These are phyloP conservation scores for Meda fulgida DNA, from an alignment of 2,797 vertebrate species.

Conservation along the genomic window DNA sequence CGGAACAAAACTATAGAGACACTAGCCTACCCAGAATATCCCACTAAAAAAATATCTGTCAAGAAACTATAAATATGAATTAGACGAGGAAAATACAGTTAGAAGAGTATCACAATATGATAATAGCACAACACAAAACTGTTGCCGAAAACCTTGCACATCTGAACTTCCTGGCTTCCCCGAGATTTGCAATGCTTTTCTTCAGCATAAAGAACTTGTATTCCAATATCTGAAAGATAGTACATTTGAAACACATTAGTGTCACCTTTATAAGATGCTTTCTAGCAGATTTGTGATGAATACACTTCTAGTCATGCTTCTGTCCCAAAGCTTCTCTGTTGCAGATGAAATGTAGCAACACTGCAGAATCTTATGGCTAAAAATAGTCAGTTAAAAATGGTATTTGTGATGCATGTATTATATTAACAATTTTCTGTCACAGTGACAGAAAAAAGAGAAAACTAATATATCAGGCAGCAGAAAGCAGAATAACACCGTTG, in stretches of 20 bases:
- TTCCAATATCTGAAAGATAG: neutral
- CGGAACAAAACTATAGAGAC: neutral
- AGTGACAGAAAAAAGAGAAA: conserved; percentile 34
- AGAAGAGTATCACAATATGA: neutral
- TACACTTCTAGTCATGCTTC: conserved; percentile 25
- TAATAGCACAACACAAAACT: neutral
- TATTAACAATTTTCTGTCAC: conserved; percentile 63
- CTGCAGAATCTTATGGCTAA: conserved; percentile 73
- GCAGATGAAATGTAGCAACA: conserved; percentile 64
- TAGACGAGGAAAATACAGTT: neutral
- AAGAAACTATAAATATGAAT: neutral
- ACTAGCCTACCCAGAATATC: neutral
- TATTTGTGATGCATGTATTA: conserved; percentile 63
- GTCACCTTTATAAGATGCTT: neutral
- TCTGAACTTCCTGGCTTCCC: neutral
- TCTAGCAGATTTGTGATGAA: neutral
- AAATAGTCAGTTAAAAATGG: conserved; percentile 74
- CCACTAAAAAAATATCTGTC: neutral
- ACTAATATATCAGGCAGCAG: conserved; percentile 17
- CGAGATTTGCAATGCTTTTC: neutral
- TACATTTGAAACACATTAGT: neutral
- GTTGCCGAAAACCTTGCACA: neutral
- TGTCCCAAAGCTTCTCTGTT: conserved; percentile 66
- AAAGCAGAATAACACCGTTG: conserved; percentile 38
- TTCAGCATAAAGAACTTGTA: neutral